A percentile compares a stretch with the other conserved stretches of the same genome.
phyloP scores from a whole-genome alignment of 2,113 vertebrate genomes.

The Echinops telfairi region DNA sequence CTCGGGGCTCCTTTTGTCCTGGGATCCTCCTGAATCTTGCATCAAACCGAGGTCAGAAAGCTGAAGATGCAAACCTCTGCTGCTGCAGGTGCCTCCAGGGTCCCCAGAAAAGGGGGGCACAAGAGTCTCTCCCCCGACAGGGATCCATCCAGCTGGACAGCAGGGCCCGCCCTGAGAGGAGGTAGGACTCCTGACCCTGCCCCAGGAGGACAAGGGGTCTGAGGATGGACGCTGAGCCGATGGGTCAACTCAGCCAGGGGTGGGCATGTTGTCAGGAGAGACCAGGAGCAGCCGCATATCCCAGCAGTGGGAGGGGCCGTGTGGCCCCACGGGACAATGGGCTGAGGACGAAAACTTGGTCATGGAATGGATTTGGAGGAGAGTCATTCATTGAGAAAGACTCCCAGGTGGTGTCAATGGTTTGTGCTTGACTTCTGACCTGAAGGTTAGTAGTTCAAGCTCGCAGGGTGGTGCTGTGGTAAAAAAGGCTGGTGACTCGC shows the following conservation, averaged over 20 bases:
- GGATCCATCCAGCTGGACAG: accelerated
- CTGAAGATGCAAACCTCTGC: too few species aligned
- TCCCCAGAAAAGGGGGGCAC: not conserved
- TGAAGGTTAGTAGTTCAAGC: not conserved
- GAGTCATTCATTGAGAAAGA: not conserved
- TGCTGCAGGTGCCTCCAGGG: accelerated
- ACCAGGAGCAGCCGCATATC: not conserved
- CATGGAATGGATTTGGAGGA: too few species aligned
- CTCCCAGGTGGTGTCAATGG: not conserved
- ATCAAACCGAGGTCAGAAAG: not conserved
- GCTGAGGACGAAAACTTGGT: too few species aligned
- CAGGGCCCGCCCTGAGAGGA: not conserved
- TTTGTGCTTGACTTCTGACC: not conserved
- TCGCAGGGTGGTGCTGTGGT: not conserved
- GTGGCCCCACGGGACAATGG: accelerated
- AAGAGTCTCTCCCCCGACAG: not conserved
- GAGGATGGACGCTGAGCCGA: too few species aligned
- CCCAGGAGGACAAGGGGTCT: not conserved
- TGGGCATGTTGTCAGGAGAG: not conserved
- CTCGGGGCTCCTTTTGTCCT: not conserved
- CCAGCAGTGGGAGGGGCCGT: not conserved
- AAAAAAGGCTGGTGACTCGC: not conserved
- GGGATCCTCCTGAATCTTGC: accelerated
- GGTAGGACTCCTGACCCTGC: too few species aligned
- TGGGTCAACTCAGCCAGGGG: not conserved